Evolutionary conservation across 1,140 invertebrate genomes (phyloP).

Genomic region (Eriosoma lanigerum): DNA sequence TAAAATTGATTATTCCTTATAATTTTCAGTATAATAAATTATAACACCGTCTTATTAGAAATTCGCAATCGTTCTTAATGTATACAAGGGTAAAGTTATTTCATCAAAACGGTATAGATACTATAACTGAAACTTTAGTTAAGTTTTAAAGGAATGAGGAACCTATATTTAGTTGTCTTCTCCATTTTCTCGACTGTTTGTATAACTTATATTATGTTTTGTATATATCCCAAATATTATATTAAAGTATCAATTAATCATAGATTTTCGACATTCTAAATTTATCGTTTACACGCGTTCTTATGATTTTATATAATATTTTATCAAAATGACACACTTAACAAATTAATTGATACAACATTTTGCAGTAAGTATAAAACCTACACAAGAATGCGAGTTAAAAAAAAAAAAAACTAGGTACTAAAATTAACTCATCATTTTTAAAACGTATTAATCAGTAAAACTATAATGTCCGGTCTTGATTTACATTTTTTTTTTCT

Average conservation of each 20-base stretch:
- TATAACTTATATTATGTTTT: too few relatives aligned
- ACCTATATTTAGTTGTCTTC: too few relatives aligned
- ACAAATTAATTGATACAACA: conserved; percentile 8
- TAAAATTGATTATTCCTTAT: too few relatives aligned
- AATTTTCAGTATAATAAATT: too few relatives aligned
- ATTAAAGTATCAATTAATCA: too few relatives aligned
- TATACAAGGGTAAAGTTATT: neutral
- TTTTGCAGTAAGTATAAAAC: neutral
- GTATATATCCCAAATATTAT: too few relatives aligned
- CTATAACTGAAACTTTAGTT: neutral
- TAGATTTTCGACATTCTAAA: too few relatives aligned
- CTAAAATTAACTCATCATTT: conserved; percentile 36
- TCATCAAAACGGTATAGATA: neutral
- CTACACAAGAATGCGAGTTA: neutral
- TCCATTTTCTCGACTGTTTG: too few relatives aligned
- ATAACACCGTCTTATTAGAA: too few relatives aligned
- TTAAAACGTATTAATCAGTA: conserved; percentile 20
- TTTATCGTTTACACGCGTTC: too few relatives aligned
- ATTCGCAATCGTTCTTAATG: neutral
- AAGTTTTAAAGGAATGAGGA: neutral
- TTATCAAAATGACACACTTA: neutral
- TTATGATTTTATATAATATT: too few relatives aligned
- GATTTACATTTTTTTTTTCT: conserved; percentile 21
- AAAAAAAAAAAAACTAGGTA: neutral
- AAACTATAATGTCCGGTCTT: conserved; percentile 16